Conservation (phyloP, 2,797 vertebrate species). For the Aldrovandia affinis region DNA sequence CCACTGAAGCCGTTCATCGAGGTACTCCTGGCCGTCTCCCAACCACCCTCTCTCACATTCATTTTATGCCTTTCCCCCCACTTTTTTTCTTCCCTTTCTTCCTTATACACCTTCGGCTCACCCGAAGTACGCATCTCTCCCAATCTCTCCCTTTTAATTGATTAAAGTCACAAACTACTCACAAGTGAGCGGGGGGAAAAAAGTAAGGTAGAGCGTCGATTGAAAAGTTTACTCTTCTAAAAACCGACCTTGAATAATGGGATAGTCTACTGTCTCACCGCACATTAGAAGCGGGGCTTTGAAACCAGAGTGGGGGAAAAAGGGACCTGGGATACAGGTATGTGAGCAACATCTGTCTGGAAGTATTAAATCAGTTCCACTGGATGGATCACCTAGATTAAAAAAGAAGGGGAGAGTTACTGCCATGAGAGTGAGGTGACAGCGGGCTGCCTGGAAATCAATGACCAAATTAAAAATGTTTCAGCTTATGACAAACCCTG, state of each 20-base stretch:
- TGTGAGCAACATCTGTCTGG: not conserved
- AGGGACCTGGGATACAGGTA: not conserved
- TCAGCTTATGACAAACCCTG: constrained; percentile 19
- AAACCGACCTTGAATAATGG: constrained; percentile 40
- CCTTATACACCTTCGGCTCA: not conserved
- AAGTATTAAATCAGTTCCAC: constrained; percentile 25
- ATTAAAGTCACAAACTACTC: constrained; percentile 8
- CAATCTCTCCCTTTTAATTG: constrained; percentile 11
- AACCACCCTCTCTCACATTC: constrained; percentile 17
- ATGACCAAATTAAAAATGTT: constrained; percentile 21
- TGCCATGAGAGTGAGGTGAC: not conserved
- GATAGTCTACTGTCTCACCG: not conserved
- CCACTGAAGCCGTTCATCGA: constrained; percentile 6
- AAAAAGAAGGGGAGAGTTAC: not conserved
- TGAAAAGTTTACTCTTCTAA: constrained; percentile 30
- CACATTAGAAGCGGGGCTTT: not conserved
- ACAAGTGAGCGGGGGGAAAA: not conserved
- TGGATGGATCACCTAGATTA: not conserved
- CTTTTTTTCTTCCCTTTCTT: not conserved
- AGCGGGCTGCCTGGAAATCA: constrained; percentile 16
- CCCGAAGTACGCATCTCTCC: constrained; percentile 29
- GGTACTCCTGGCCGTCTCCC: constrained; percentile 14
- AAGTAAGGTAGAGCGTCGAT: constrained; percentile 15
- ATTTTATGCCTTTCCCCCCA: not conserved
- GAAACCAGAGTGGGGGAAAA: not conserved